Conservation (phyloP, 35 echinoderm and acorn worm species). For the Hemicentrotus pulcherrimus region DNA sequence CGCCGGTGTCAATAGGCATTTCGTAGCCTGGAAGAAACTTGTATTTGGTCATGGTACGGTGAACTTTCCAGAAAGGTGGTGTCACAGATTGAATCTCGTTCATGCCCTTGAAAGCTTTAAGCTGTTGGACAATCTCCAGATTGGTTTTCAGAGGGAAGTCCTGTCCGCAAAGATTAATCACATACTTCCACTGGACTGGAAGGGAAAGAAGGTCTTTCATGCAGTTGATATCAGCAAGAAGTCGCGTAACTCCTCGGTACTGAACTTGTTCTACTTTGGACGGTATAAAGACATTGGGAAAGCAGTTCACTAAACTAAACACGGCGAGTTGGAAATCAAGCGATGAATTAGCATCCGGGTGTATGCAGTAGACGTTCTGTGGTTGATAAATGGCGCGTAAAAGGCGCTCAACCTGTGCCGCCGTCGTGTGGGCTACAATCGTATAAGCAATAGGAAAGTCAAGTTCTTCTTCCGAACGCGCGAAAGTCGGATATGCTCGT, state of each 20-base stretch:
- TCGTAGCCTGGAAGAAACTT: not conserved
- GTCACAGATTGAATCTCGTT: conserved; percentile 41
- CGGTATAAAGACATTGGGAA: conserved; percentile 61
- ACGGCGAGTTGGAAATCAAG: conserved; percentile 31
- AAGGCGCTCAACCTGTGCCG: conserved; percentile 59
- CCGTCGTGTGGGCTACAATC: conserved; percentile 52
- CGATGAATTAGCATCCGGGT: conserved; percentile 50
- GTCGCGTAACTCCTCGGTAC: conserved; percentile 39
- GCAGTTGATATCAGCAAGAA: conserved; percentile 64
- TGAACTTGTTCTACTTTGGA: conserved; percentile 54
- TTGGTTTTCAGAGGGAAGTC: conserved; percentile 83
- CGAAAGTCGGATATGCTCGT: conserved; percentile 46
- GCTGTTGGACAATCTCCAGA: conserved; percentile 62
- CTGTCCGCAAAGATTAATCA: conserved; percentile 60
- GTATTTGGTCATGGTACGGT: not conserved
- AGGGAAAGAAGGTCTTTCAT: conserved; percentile 56
- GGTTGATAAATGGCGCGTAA: conserved; percentile 65
- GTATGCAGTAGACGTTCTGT: conserved; percentile 69
- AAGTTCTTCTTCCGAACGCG: conserved; percentile 54
- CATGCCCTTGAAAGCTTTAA: conserved; percentile 48
- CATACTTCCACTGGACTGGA: conserved; percentile 51
- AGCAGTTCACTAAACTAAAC: conserved; percentile 42
- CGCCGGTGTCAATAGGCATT: not conserved
- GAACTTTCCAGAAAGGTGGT: not conserved
- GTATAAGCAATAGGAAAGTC: conserved; percentile 65